Evolutionary conservation across 2,888 invertebrate species (phyloP).

Genomic region (Dryococelus australis): DNA sequence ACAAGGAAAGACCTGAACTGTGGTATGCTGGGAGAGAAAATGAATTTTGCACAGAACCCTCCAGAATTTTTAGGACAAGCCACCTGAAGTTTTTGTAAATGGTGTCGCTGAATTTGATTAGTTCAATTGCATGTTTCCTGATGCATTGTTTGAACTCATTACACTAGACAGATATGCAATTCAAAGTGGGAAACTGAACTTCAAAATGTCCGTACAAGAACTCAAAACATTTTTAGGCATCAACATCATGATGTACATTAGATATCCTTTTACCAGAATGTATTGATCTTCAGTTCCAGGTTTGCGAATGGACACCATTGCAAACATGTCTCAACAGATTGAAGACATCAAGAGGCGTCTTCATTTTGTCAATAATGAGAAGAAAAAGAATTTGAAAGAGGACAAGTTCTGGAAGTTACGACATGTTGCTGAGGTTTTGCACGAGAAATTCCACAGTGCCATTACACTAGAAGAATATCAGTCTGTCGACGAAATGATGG

Average conservation of each 20-base stretch:
- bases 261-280: background rate
- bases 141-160: background rate
- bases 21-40: background rate
- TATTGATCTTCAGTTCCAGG: background rate
- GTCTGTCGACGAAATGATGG: background rate
- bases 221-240: background rate
- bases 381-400: background rate
- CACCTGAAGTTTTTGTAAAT: background rate
- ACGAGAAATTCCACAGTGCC: background rate
- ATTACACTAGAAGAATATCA: background rate
- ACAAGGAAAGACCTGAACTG: background rate
- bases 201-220: background rate
- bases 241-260: background rate
- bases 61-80: background rate
- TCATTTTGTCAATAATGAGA: background rate
- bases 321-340: background rate
- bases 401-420: background rate
- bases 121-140: background rate
- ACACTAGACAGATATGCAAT: background rate
- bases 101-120: background rate
- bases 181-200: background rate
- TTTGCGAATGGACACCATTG: background rate
- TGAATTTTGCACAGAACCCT: background rate
- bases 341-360: background rate
- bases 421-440: background rate